Evolutionary conservation across 2,888 invertebrate species (phyloP), one percentile per base, ranked within the genome.

Genomic region (Erebia ligea): DNA sequence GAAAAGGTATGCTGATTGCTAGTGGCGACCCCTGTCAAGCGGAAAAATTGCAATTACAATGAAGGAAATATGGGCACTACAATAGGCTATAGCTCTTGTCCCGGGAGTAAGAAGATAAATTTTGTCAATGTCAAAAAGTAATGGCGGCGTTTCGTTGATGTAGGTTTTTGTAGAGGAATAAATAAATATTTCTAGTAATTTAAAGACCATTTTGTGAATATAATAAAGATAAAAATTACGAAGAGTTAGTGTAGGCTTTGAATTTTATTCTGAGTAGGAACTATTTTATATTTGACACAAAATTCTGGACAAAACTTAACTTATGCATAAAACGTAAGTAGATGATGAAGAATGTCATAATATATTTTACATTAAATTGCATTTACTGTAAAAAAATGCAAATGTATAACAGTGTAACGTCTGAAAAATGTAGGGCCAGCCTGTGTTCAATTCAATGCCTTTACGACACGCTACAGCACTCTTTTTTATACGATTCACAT

Each of bases 1-100:
- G 80, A 78, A 81, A 84, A 86, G 83, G 82, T 84, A 84, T 81
- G 82, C 81, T 84, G 86, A 85, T 86, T 85, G 84, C 81, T 79
- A 73, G 78, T 80, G 79, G 78, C 79, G 81, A 80, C 81, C 84
- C 80, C 79, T 81, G 80, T 78, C 78, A 74, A 70, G 68, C 78
- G 78, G 75, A 81, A 78, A 76, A 76, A 74, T 74, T 77, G 75
- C 78, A 78, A 78, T 78, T 76, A 76, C 76, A 73, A 72, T 72
- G 67, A 75, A 70, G 67, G 70, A 68, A 75, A 73, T 72, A 68
- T 72, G 67, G 68, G 58, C 67, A 57, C 57, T 68, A 72, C 70
- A 70, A 69, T 72, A 45, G 65, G 58, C 45, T 17, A 61, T 45
- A 62, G 15, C 61, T 61, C 61, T 57, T 59, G 70, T 72, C 69